Evolutionary conservation across 2,797 vertebrate genomes (phyloP), one percentile per base, ranked within the genome.

Genomic region (Poecilia gillii): DNA sequence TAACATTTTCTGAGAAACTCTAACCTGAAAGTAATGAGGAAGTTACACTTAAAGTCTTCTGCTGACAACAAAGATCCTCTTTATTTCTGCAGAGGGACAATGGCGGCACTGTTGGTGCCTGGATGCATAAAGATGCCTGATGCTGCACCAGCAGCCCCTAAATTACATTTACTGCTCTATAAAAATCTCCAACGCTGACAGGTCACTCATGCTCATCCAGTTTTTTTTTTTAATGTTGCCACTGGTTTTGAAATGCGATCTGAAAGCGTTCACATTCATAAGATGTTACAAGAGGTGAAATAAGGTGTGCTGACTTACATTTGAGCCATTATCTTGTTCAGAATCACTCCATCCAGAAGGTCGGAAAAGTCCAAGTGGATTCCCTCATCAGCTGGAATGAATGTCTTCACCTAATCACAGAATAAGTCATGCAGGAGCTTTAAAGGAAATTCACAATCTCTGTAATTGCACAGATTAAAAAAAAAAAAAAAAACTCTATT

Each of bases 251-350:
- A 75, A 82, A 62, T 36, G 33, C n/a, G 49, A 43, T 9, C 75
- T 25, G 7, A 62, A 81, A 72, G 70, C 41, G 33, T 14, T 25
- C 33, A 25, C 75, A 80, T 6, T 49, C n/a, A 70, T 70, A 43
- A n/a, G 25, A 68, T n/a, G 20, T 39, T 41, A 18, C 36, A 68
- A 68, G 33, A 39, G 20, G 7, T 41, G 39, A 68, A 25, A 8
- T 23, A 20, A 68, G 64, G 4, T 39, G 36, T 39, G 1, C 36
- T 41, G 55, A 88, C 97, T 98, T 94, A 99, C 98, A 99, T 98
- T 93, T 98, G 96, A 77, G 94, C 94, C 97, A 99, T 98, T 84
- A 99, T 96, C 92, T 97, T 96, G 80, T 97, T 98, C 85, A 99
- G 82, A 88, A 97, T 96, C 51, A 98, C 94, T 14, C 98, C 98